A percentile compares a stretch with the other conserved stretches of the same genome.
These are phyloP conservation scores for Ryuthela nishihirai DNA, from an alignment of 2,888 invertebrate species.

Conservation along the genomic window DNA sequence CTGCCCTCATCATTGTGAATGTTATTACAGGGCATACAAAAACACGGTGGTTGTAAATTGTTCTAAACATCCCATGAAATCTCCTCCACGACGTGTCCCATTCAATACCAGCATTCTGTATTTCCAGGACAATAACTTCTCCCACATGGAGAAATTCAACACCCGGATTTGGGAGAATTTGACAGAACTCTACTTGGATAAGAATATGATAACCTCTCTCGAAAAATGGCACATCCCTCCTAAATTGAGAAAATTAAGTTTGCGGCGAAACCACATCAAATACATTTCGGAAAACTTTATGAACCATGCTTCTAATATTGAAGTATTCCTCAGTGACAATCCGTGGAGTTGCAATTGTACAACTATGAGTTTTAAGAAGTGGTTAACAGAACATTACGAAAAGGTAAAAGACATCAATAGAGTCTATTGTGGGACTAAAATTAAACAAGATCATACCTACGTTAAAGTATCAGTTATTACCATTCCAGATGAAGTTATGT, in stretches of 20 bases:
- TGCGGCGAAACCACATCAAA: constrained; percentile 33
- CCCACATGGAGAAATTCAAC: constrained; percentile 16
- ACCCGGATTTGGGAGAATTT: constrained; percentile 19
- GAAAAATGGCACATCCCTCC: constrained; percentile 19
- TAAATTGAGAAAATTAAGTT: constrained; percentile 21
- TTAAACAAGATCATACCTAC: constrained; percentile 17
- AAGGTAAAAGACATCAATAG: constrained; percentile 28
- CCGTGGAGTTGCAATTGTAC: constrained; percentile 42
- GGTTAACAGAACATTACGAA: constrained; percentile 36
- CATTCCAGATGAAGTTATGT: constrained; percentile 41
- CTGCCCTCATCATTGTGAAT: constrained; percentile 29
- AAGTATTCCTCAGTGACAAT: constrained; percentile 35
- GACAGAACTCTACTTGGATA: constrained; percentile 37
- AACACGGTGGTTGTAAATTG: constrained; percentile 26
- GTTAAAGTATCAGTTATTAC: constrained; percentile 21
- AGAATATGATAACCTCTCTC: constrained; percentile 31
- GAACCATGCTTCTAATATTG: constrained; percentile 6
- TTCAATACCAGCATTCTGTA: constrained; percentile 18
- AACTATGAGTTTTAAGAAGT: constrained; percentile 35
- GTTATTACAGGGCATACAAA: constrained; percentile 23
- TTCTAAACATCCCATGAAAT: constrained; percentile 8
- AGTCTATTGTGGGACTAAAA: constrained; percentile 20
- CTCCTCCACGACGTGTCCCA: constrained; percentile 14
- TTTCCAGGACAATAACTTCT: constrained; percentile 17
- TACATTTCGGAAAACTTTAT: constrained; percentile 30